These are phyloP conservation scores for Noctilio leporinus DNA, from an alignment of 2,113 vertebrate species.

Conservation along the genomic window DNA sequence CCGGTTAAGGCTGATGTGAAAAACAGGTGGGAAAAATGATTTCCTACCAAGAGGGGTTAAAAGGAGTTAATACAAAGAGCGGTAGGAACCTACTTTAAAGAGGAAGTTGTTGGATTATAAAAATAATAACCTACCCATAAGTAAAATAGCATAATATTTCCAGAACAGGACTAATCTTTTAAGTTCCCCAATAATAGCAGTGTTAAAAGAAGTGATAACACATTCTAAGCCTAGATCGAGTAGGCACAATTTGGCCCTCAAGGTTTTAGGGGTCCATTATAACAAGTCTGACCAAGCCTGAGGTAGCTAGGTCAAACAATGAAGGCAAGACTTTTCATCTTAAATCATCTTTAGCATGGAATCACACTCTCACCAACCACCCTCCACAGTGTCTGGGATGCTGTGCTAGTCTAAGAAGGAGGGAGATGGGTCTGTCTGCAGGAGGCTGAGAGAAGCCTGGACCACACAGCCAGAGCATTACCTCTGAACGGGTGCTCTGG, in stretches of 20 bases:
- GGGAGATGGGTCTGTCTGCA: not conserved
- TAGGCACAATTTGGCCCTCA: not conserved
- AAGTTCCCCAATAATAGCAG: not conserved
- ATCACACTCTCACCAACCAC: not conserved
- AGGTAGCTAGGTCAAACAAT: not conserved
- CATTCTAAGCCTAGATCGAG: not conserved
- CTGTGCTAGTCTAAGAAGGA: not conserved
- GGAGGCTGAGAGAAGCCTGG: not conserved
- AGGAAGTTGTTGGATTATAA: slow-evolving; percentile 1
- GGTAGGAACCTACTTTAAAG: not conserved
- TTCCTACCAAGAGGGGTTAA: not conserved
- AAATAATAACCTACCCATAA: not conserved
- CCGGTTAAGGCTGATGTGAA: not conserved
- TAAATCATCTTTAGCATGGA: not conserved
- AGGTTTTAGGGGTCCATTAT: not conserved
- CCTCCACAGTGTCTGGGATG: rapidly evolving
- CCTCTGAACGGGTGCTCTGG: slow-evolving; percentile 31
- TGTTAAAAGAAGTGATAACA: not conserved
- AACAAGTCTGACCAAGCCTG: not conserved
- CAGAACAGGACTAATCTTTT: not conserved
- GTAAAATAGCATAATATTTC: not conserved
- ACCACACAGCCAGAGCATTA: not conserved
- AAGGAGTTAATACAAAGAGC: not conserved
- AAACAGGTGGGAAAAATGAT: not conserved
- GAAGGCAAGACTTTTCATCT: not conserved